Base-by-base conservation (phyloP, 2,113 vertebrate genomes). In the Sarotherodon lohbergeri region DNA sequence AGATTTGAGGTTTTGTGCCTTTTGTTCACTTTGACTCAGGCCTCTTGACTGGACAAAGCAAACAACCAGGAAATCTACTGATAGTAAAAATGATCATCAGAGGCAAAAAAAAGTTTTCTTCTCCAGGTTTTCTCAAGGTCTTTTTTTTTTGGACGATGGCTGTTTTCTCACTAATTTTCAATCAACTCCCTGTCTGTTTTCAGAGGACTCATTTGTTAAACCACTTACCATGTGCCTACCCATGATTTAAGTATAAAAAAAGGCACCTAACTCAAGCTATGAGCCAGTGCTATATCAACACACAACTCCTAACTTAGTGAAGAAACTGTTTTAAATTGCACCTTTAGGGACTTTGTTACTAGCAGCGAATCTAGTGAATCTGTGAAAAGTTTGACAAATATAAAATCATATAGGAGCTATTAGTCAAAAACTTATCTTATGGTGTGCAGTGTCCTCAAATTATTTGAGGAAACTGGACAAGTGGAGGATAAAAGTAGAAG, bases 111-210 rank as follows among this genome's bases (percentile, higher is more conserved):
- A 7, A 4, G 6, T 17, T 17, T 50, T 17, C 17, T 19, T 19
- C 48, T 52, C 6, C 17, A 17, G 5, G 5, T 17, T 63, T 63
- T 36, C 1, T 11, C 2, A 12, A n/a, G 17, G 32, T 19, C 3
- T 36, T 61, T 63, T 11, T 10, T 34, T 16, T 63, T 61, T n/a
- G 14, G 27, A 10, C 16, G 0, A 34, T 34, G 57, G 29, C 29
- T 34, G 29, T 9, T 34, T 63, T 63, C 32, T 34, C 16, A 10
- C 59, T 19, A 17, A 34, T 63, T 63, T 34, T 34, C 16, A 61
- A 0, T 61, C 29, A 17, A 19, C 5, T 19, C 1, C 8, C 32
- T 6, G 7, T 34, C 2, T 17, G 2, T 61, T 61, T 3, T 34
- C 24, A 57, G 24, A 57, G 11, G 55, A 29, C 4, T 57, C 24